phyloP scores from a whole-genome alignment of 2,888 invertebrate species.

The Ceramica pisi region DNA sequence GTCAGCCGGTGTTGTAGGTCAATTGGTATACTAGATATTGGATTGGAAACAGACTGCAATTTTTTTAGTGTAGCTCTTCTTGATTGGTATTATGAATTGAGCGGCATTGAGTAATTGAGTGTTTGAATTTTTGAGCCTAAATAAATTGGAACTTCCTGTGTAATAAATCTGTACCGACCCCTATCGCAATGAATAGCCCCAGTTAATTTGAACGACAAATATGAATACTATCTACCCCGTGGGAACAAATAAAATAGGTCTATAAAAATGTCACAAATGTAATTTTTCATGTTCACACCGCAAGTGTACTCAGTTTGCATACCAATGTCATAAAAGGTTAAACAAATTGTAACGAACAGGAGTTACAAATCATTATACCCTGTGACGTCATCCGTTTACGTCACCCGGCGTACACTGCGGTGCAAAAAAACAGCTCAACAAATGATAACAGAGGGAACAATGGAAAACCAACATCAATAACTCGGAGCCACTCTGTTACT shows the following conservation, averaged over 20 bases:
- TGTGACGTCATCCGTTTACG: slow-evolving; percentile 51
- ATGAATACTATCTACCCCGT: slow-evolving; percentile 20
- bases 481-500: slow-evolving; percentile 54
- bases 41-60: slow-evolving; percentile 17
- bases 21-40: slow-evolving; percentile 29
- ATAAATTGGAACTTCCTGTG: slow-evolving; percentile 19
- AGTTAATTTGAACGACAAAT: slow-evolving; percentile 14
- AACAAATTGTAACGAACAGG: slow-evolving; percentile 55
- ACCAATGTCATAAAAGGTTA: slow-evolving; percentile 50
- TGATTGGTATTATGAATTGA: slow-evolving; percentile 2
- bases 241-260: slow-evolving; percentile 31
- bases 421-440: slow-evolving; percentile 53
- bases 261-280: slow-evolving; percentile 51
- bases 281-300: slow-evolving; percentile 49
- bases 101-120: slow-evolving; percentile 17
- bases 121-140: slow-evolving; percentile 20
- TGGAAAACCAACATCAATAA: slow-evolving; percentile 68
- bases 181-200: slow-evolving; percentile 1
- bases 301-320: slow-evolving; percentile 38
- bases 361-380: slow-evolving; percentile 62
- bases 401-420: slow-evolving; percentile 48
- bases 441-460: slow-evolving; percentile 64
- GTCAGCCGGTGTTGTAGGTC: slow-evolving; percentile 15
- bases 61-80: background rate
- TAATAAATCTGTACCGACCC: slow-evolving; percentile 30